Base-by-base conservation (phyloP, 2,797 vertebrate genomes). In the Triplophysa bombifrons region DNA sequence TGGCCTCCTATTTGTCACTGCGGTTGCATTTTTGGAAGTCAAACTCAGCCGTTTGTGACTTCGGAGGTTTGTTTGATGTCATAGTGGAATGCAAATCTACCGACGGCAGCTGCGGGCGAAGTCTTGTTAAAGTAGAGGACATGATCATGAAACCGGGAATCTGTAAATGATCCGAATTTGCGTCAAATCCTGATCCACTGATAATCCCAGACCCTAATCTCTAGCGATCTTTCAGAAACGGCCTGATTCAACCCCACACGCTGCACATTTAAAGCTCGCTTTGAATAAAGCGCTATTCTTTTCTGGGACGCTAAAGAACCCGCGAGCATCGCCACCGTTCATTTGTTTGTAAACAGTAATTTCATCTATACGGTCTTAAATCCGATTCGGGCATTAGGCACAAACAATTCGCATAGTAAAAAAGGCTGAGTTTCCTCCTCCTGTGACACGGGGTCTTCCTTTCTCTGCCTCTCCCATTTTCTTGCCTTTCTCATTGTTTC, bases 401-500 rank as follows among this genome's bases (percentile, higher is more conserved):
- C 44, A 69, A 70, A 61, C 56, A 44, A 61, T 64, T 44, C 5
- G 53, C 68, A 34, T 1, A 50, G 3, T 51, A 83, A 78, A 83
- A 84, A 77, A 53, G 71, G 70, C 6, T 10, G n/a, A 44, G 67
- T 72, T 73, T 76, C 60, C 82, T 74, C 60, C 75, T 30, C 63
- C 76, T 82, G 34, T 65, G 63, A 65, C 34, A 65, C 63, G 17
- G 34, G 63, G 63, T 77, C 70, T 30, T 80, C 83, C 79, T 81
- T 81, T 72, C 67, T 82, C 71, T 72, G 74, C 64, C 78, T 80
- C 70, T 30, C 65, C 72, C 51, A 12, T 34, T 72, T 65, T 63
- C 48, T 60, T 63, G 50, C 60, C 4, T 77, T 79, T 44, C 38
- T 72, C 80, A 30, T 72, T 74, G 74, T 80, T 80, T 82, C 81